Base-by-base conservation (phyloP, 2,113 vertebrate species). In the Tetrao urogallus region DNA sequence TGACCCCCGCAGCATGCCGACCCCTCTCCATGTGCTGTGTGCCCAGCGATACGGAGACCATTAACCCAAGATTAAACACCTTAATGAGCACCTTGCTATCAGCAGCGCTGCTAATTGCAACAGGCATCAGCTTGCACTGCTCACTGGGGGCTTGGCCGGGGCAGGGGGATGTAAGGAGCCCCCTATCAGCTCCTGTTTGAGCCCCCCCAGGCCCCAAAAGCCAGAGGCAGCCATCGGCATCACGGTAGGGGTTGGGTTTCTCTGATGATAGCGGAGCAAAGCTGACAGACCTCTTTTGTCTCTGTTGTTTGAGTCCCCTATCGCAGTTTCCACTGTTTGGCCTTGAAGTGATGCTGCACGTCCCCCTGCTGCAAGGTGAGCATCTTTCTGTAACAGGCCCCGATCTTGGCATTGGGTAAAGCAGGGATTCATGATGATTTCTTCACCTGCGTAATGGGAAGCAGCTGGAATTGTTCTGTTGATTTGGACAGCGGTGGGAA, bases 141-240 rank as follows among this genome's bases (percentile, higher is more conserved):
- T 6, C 21, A 1, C 16, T 3, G 48, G 28, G 10, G 20, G 50
- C 8, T 5, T 0, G 11, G 22, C 2, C 2, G 50, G 0, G 5
- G 72, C 56, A 0, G 17, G 27, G 36, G 67, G 74, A 17, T 61
- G 2, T 10, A 12, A 25, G 48, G 74, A 17, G 1, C 56, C 73
- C 2, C 8, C n/a, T 10, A 7, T 1, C 42, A 1, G 2, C 50
- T 64, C 40, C 3, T 13, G 4, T 13, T 11, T 7, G 4, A 43
- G 30, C 43, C 10, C 6, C 2, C 16, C 4, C 18, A 4, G 0
- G 4, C 6, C n/a, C 58, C 6, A 1, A 10, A 7, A 16, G 1
- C 1, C 11, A 40, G 47, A 24, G n/a, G 28, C 28, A 61, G 70
- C 28, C 28, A 38, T 43, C 4, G 10, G 36, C 28, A 18, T 34